Conservation (phyloP, 2,113 vertebrate genomes). For the Trogon surrucura region DNA sequence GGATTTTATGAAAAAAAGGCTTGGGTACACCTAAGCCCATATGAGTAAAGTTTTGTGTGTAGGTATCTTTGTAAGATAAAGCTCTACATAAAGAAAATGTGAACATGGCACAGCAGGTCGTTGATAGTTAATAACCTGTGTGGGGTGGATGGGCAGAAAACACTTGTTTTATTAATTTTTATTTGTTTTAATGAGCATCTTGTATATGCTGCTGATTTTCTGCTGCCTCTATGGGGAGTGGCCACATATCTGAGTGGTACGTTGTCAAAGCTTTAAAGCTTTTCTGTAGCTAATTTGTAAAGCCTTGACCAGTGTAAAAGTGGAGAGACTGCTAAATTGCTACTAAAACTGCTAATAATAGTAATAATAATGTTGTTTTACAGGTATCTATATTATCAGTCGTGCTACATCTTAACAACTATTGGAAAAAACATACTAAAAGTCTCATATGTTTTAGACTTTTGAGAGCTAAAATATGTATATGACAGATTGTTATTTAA, state of each 20-base stretch:
- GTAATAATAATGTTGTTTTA: neutral
- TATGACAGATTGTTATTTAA: neutral
- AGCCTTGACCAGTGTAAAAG: neutral
- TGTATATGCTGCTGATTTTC: constrained; percentile 41
- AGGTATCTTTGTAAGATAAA: neutral
- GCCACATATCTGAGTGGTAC: constrained; percentile 33
- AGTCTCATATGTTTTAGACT: neutral
- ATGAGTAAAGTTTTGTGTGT: neutral
- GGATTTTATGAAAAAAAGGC: neutral
- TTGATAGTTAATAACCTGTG: neutral
- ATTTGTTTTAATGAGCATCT: constrained; percentile 23
- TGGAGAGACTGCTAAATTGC: constrained; percentile 12
- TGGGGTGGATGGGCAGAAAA: neutral
- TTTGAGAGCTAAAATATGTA: neutral
- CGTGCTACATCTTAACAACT: constrained; percentile 7
- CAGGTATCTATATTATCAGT: neutral
- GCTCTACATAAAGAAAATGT: neutral
- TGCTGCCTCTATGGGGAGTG: constrained; percentile 30
- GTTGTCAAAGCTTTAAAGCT: constrained; percentile 21
- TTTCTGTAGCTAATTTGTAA: constrained; percentile 17
- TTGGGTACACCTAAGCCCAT: neutral
- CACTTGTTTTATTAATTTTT: neutral
- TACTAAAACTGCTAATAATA: constrained; percentile 38
- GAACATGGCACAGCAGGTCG: neutral
- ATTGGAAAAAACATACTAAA: neutral